A percentile compares a stretch with the other conserved stretches of the same genome.
These are phyloP conservation scores for Hecatera dysodea DNA, from an alignment of 2,888 invertebrate genomes.

Conservation along the genomic window DNA sequence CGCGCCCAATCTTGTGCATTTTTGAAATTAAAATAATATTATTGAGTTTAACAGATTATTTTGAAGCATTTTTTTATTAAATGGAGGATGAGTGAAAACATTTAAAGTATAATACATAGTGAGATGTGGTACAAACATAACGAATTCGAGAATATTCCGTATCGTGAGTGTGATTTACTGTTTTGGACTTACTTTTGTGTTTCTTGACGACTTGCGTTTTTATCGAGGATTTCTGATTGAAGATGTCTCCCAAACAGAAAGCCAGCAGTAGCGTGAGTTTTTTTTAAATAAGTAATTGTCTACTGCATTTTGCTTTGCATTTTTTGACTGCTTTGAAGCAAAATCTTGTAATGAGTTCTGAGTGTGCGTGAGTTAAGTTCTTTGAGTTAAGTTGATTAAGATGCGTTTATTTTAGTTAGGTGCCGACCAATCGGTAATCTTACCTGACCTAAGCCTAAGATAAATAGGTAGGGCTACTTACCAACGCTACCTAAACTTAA, in stretches of 20 bases:
- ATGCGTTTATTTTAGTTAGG: too few relatives aligned
- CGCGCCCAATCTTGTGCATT: constrained; percentile 19
- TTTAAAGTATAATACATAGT: constrained; percentile 66
- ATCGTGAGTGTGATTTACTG: constrained; percentile 72
- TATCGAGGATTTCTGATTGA: constrained; percentile 57
- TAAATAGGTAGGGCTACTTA: too few relatives aligned
- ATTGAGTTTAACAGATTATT: background rate
- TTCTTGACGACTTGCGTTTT: constrained; percentile 77
- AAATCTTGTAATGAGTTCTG: background rate
- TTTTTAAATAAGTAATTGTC: background rate
- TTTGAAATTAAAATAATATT: background rate
- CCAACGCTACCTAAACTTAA: too few relatives aligned
- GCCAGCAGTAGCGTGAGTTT: constrained; percentile 63
- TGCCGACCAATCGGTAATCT: too few relatives aligned
- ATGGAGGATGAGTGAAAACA: constrained; percentile 65
- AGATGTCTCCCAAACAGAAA: constrained; percentile 82
- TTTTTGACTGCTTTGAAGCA: too few relatives aligned
- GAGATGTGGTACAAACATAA: constrained; percentile 77
- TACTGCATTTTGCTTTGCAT: too few relatives aligned
- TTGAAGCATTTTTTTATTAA: constrained; percentile 38
- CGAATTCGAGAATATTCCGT: constrained; percentile 76
- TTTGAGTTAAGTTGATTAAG: too few relatives aligned
- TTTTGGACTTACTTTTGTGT: constrained; percentile 80
- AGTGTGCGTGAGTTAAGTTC: too few relatives aligned
- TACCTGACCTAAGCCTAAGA: too few relatives aligned